Percentiles rank a stretch among this genome's conserved stretches.
These are phyloP conservation scores for Lochmaea crataegi DNA, from an alignment of 2,888 invertebrate genomes.

Conservation along the genomic window DNA sequence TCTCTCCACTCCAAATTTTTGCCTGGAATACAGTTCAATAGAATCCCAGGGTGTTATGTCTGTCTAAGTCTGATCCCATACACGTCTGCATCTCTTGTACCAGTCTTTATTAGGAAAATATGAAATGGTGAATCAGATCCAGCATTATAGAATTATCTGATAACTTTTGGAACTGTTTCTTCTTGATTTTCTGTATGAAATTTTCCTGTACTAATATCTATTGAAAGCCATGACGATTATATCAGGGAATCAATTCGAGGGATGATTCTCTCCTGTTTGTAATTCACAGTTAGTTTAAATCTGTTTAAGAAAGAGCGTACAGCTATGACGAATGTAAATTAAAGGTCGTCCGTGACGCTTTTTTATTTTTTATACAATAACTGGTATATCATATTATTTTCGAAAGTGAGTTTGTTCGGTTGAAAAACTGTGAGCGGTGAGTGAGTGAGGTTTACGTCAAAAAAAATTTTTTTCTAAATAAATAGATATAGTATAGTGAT, in stretches of 20 bases:
- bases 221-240: constrained; percentile 21
- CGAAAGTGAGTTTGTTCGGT: neutral
- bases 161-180: no score
- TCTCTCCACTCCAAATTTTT: no score
- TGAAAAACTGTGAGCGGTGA: neutral
- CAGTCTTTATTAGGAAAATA: no score
- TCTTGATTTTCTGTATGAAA: neutral
- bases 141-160: no score
- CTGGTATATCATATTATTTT: neutral
- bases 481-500: no score
- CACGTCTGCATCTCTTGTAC: no score
- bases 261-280: constrained; percentile 13
- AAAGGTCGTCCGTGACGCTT: neutral
- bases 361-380: neutral
- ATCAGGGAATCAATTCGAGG: constrained; percentile 13
- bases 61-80: no score
- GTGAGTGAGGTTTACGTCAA: no score
- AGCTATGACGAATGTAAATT: constrained; percentile 20
- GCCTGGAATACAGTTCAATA: no score
- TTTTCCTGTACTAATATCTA: neutral
- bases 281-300: constrained; percentile 6
- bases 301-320: constrained; percentile 20
- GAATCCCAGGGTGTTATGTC: no score
- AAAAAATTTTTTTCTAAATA: no score
- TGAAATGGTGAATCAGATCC: no score